These are phyloP conservation scores for Procambarus clarkii DNA, from an alignment of 1,140 invertebrate species.

Conservation along the genomic window DNA sequence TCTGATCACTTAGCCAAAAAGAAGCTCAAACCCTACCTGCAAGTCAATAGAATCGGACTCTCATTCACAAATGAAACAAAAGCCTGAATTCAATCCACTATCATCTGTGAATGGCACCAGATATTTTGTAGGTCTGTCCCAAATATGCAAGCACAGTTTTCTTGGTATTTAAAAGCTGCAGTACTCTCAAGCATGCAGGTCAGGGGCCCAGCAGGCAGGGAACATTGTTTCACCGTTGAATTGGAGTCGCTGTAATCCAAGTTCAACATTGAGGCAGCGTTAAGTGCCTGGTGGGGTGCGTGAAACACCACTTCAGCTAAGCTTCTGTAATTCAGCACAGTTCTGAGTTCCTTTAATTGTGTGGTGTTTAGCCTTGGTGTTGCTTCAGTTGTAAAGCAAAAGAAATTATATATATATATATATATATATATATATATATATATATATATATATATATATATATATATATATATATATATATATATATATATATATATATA, in stretches of 20 bases:
- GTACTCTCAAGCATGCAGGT: slow-evolving; percentile 17
- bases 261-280: too few relatives aligned
- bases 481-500: too few relatives aligned
- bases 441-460: too few relatives aligned
- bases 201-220: background rate
- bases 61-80: background rate
- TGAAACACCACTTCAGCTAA: slow-evolving; percentile 12
- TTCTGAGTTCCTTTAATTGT: background rate
- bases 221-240: too few relatives aligned
- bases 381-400: background rate
- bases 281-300: too few relatives aligned
- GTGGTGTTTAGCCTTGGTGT: background rate
- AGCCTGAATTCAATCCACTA: background rate
- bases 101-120: background rate
- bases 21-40: background rate
- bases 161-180: background rate
- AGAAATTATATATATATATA: background rate
- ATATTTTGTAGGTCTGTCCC: slow-evolving; percentile 12
- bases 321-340: background rate
- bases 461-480: too few relatives aligned
- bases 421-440: too few relatives aligned
- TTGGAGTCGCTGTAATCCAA: too few relatives aligned
- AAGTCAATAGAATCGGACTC: background rate
- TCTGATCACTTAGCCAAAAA: background rate
- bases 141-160: slow-evolving; percentile 11